A percentile compares a stretch with the other conserved stretches of the same genome.
Evolutionary conservation across 2,888 invertebrate genomes (phyloP).

Genomic region (Xylocampa areola): DNA sequence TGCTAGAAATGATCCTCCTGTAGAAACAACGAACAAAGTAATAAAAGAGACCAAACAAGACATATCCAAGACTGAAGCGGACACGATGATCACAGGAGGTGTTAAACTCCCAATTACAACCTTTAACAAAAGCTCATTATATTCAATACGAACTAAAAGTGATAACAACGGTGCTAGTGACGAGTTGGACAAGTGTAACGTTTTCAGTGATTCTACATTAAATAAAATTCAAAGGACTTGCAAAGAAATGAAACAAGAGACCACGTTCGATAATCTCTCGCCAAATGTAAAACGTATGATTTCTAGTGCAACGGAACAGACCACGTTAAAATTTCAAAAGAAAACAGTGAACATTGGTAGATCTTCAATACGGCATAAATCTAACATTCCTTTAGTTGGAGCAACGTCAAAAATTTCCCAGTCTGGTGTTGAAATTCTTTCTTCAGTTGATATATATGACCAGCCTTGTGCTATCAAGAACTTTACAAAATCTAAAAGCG

Average conservation of each 20-base stretch:
- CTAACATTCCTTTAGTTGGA: conserved; percentile 86
- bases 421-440: conserved; percentile 83
- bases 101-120: conserved; percentile 82
- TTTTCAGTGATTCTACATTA: conserved; percentile 73
- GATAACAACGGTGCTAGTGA: conserved; percentile 79
- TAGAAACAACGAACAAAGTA: conserved; percentile 63
- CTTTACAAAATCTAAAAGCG: conserved; percentile 65
- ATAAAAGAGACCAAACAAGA: conserved; percentile 64
- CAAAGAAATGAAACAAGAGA: conserved; percentile 75
- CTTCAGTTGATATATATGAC: conserved; percentile 86
- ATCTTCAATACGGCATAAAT: conserved; percentile 78
- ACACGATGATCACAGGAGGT: conserved; percentile 78
- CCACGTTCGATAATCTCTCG: conserved; percentile 88
- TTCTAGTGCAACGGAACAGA: conserved; percentile 86
- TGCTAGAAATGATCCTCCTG: conserved; percentile 86
- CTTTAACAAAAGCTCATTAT: conserved; percentile 83
- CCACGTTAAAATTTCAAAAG: conserved; percentile 83
- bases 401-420: conserved; percentile 88
- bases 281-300: conserved; percentile 91
- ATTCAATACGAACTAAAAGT: conserved; percentile 83
- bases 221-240: conserved; percentile 77
- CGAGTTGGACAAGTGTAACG: conserved; percentile 70
- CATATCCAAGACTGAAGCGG: conserved; percentile 56
- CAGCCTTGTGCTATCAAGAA: conserved; percentile 74
- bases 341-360: conserved; percentile 74